Evolutionary conservation across 1,140 invertebrate genomes (phyloP).

Genomic region (Diachasma alloeum): DNA sequence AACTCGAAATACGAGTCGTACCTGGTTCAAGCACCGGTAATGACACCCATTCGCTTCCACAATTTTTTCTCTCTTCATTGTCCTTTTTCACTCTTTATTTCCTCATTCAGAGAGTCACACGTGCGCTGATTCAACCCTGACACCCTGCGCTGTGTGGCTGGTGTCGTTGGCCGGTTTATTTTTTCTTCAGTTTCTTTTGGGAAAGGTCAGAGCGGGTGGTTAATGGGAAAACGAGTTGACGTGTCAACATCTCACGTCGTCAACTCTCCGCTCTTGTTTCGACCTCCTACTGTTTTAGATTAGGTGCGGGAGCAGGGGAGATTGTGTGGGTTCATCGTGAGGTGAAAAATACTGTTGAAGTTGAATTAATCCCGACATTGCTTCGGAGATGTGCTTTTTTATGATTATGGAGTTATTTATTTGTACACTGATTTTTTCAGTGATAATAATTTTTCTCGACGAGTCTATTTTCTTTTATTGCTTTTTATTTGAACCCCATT

Average conservation of each 20-base stretch:
- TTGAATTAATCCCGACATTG: no score
- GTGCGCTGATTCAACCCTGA: neutral
- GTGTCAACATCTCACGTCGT: neutral
- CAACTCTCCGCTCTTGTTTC: neutral
- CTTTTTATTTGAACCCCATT: no score
- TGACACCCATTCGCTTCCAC: neutral
- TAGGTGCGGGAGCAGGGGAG: neutral
- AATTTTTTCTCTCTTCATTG: neutral
- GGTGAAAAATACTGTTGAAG: no score
- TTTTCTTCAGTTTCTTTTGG: neutral
- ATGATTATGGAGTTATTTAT: no score
- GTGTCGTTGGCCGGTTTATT: slow-evolving; percentile 17
- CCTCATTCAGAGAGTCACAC: neutral
- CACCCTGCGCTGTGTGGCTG: neutral
- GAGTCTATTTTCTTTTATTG: no score
- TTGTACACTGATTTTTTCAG: no score
- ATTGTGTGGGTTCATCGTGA: no score
- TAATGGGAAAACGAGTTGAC: neutral
- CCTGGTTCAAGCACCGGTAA: neutral
- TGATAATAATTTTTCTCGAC: no score
- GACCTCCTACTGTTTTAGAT: neutral
- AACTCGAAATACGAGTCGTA: neutral
- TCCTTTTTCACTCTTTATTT: neutral
- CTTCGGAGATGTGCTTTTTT: no score
- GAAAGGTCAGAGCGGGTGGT: neutral